Evolutionary conservation across 2,888 invertebrate genomes (phyloP).

Genomic region (Drosophila prolongata): DNA sequence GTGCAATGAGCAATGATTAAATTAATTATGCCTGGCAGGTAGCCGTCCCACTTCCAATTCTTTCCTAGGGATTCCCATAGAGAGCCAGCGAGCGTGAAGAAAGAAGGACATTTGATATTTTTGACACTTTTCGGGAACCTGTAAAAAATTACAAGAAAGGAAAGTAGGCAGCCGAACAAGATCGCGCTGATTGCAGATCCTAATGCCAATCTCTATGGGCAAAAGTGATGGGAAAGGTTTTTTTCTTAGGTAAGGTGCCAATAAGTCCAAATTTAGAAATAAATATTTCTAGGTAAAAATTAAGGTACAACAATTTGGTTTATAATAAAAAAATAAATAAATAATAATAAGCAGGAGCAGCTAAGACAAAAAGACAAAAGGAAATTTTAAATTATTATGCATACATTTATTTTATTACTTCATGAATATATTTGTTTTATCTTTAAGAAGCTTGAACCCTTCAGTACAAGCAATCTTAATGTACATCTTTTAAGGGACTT

Average conservation of each 20-base stretch:
- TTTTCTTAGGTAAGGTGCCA: neutral
- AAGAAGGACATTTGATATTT: conserved; percentile 77
- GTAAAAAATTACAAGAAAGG: conserved; percentile 52
- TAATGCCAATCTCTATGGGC: conserved; percentile 20
- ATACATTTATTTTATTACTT: no score
- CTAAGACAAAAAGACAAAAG: no score
- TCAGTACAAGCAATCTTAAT: no score
- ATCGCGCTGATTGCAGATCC: conserved; percentile 51
- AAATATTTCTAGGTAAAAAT: no score
- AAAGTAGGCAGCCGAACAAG: conserved; percentile 11
- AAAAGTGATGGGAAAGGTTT: neutral
- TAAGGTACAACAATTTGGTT: no score
- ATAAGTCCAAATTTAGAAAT: neutral
- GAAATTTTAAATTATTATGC: no score
- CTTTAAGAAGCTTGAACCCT: no score
- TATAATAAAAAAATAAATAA: no score
- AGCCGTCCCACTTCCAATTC: conserved; percentile 25
- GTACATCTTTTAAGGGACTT: no score
- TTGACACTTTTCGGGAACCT: conserved; percentile 69
- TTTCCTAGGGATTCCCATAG: conserved; percentile 48
- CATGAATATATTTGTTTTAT: no score
- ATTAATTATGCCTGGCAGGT: conserved; percentile 77
- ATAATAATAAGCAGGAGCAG: no score
- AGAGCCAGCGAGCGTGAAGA: conserved; percentile 64
- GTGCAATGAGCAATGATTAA: conserved; percentile 77